A percentile compares a stretch with the other conserved stretches of the same genome.
Evolutionary conservation across 2,113 vertebrate genomes (phyloP).

Genomic region (Microtus oregoni): DNA sequence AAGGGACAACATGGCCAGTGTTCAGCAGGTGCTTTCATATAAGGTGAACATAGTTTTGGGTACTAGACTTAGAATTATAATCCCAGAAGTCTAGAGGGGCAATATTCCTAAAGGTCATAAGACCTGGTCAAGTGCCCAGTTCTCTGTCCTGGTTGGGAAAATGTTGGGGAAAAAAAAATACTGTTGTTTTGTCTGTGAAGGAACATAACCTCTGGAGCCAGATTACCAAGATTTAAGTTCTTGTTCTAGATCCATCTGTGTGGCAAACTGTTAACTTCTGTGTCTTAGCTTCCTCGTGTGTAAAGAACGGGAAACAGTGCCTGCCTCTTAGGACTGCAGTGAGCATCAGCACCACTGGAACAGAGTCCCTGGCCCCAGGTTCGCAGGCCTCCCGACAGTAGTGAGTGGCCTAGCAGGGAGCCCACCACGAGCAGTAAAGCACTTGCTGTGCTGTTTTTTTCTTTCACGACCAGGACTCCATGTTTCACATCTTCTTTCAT

Average conservation of each 20-base stretch:
- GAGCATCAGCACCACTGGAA: not conserved
- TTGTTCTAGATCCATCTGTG: not conserved
- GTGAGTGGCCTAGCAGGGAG: not conserved
- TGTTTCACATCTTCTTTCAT: conserved; percentile 77
- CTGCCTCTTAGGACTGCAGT: not conserved
- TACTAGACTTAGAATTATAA: not conserved
- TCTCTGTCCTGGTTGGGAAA: conserved; percentile 7
- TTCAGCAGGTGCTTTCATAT: not conserved
- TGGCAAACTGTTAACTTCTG: not conserved
- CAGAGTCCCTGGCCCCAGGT: not conserved
- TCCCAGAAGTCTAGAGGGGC: not conserved
- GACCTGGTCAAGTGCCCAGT: not conserved
- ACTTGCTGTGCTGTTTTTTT: not conserved
- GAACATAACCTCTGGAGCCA: conserved; percentile 1
- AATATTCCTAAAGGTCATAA: conserved; percentile 23
- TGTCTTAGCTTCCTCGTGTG: conserved; percentile 15
- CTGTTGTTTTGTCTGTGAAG: not conserved
- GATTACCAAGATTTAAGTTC: conserved; percentile 17
- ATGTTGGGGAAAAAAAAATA: not conserved
- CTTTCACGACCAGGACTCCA: conserved; percentile 71
- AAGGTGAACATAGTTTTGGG: conserved; percentile 6
- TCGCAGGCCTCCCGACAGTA: not conserved
- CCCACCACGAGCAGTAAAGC: not conserved
- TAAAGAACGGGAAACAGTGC: not conserved
- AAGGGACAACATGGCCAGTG: not conserved